A percentile compares a stretch with the other conserved stretches of the same genome.
Conservation (phyloP, 2,888 invertebrate species). For the Perizoma affinitatum region DNA sequence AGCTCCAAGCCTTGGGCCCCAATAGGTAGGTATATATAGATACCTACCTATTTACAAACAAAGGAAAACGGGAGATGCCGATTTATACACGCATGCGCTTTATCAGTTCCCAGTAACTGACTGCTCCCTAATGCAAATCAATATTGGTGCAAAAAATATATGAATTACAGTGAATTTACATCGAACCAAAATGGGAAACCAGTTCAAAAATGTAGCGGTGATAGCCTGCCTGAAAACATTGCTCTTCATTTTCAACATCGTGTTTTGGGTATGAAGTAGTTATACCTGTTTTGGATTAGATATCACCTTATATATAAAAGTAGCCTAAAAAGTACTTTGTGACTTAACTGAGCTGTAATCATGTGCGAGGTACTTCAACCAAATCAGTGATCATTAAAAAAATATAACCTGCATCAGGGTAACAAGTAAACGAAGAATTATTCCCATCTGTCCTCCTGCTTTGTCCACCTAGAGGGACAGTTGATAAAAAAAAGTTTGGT, state of each 20-base stretch:
- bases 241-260: constrained; percentile 90
- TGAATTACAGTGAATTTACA: constrained; percentile 2
- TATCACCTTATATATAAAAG: neutral
- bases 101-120: constrained; percentile 30
- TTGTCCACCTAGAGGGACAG: too few species aligned
- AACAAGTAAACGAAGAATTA: too few species aligned
- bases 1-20: too few species aligned
- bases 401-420: too few species aligned
- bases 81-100: constrained; percentile 68
- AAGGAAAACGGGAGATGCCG: constrained; percentile 44
- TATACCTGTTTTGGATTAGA: constrained; percentile 22
- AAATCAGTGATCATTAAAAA: too few species aligned
- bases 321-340: too few species aligned
- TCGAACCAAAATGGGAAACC: constrained; percentile 85
- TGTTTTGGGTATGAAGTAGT: constrained; percentile 89
- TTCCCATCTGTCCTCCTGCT: too few species aligned
- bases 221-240: constrained; percentile 91
- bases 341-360: too few species aligned
- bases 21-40: neutral
- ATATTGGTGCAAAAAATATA: constrained; percentile 23
- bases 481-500: too few species aligned
- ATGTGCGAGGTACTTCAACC: too few species aligned
- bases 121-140: constrained; percentile 8
- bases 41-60: constrained; percentile 51
- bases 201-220: constrained; percentile 88